Conservation (phyloP, 1,140 invertebrate genomes). For the Formica exsecta region DNA sequence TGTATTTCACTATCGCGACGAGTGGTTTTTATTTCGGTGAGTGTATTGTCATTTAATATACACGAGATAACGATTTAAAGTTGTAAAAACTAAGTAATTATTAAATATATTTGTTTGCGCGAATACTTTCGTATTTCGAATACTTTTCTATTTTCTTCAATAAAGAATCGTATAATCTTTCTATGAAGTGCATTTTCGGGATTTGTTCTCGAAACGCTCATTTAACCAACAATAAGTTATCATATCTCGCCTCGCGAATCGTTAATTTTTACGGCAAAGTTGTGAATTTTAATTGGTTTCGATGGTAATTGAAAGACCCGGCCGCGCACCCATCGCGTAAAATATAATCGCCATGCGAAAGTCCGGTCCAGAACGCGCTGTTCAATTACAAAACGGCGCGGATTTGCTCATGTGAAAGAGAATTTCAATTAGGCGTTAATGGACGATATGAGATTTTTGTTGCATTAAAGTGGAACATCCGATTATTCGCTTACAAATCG, state of each 20-base stretch:
- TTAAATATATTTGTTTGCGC: not conserved
- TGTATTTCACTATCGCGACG: not conserved
- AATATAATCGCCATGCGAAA: conserved; percentile 54
- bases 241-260: conserved; percentile 44
- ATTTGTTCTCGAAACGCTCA: not conserved
- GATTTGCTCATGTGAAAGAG: conserved; percentile 65
- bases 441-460: conserved; percentile 73
- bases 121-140: not conserved
- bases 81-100: not conserved
- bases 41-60: conserved; percentile 24
- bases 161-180: not conserved
- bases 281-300: conserved; percentile 77
- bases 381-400: conserved; percentile 59
- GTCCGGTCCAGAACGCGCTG: conserved; percentile 23
- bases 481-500: conserved; percentile 46
- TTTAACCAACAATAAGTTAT: conserved; percentile 32
- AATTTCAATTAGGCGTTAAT: conserved; percentile 77
- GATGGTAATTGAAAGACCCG: conserved; percentile 65
- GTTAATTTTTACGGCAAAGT: conserved; percentile 73
- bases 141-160: not conserved
- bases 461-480: conserved; percentile 71
- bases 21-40: conserved; percentile 19
- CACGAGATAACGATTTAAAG: not conserved
- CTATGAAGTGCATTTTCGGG: not conserved
- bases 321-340: not conserved